A percentile compares a stretch with the other conserved stretches of the same genome.
Conservation (phyloP, 2,797 vertebrate genomes). For the Rhabdomys pumilio region DNA sequence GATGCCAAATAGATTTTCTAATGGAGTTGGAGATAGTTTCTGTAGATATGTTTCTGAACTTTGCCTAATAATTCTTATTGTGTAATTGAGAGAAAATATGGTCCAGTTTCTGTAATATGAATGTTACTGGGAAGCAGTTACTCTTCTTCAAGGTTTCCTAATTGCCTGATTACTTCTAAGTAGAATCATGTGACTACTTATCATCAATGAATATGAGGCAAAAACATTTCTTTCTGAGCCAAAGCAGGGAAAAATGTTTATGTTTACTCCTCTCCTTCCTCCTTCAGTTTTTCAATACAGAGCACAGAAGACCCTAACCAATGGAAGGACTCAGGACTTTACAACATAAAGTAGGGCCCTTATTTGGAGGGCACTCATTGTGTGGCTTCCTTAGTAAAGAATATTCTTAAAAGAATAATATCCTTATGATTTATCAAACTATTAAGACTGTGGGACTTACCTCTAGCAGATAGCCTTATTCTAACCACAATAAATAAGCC, state of each 20-base stretch:
- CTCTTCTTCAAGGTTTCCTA: background rate
- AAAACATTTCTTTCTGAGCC: slow-evolving; percentile 21
- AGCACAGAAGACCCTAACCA: background rate
- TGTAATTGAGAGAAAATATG: background rate
- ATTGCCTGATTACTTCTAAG: background rate
- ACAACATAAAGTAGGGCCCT: background rate
- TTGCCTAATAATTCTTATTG: slow-evolving; percentile 4
- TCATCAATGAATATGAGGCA: slow-evolving; percentile 9
- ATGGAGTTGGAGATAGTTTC: background rate
- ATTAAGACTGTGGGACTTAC: background rate
- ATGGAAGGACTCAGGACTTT: background rate
- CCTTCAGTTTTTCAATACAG: background rate
- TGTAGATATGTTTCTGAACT: background rate
- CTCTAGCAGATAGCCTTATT: background rate
- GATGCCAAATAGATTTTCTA: background rate
- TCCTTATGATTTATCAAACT: background rate
- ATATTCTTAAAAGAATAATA: background rate
- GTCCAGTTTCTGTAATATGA: background rate
- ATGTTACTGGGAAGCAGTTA: background rate
- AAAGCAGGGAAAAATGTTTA: background rate
- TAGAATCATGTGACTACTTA: background rate
- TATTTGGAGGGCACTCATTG: background rate
- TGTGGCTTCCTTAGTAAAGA: slow-evolving; percentile 8
- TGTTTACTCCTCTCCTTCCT: background rate
- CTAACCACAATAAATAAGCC: background rate